Conservation (phyloP, 37 sponge, comb jelly and placozoan species). For the Halichondria panicea region DNA sequence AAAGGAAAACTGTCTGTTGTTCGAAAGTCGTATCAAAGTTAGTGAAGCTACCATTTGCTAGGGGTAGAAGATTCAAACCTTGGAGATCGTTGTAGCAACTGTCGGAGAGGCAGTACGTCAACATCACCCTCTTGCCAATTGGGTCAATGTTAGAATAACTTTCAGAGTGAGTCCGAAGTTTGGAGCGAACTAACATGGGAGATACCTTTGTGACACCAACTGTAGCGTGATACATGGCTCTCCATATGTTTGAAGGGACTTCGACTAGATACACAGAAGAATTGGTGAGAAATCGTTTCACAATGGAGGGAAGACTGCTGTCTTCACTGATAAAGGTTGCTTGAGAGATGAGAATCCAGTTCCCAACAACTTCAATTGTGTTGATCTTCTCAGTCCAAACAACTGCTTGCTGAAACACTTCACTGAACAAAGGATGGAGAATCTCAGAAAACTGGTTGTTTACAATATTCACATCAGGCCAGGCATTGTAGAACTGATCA, state of each 20-base stretch:
- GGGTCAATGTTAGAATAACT: constrained; percentile 11
- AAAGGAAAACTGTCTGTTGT: neutral
- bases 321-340: constrained; percentile 4
- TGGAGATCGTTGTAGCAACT: constrained; percentile 7
- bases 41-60: constrained; percentile 29
- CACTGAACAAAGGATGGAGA: neutral
- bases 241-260: constrained; percentile 6
- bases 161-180: neutral
- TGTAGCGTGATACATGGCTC: constrained; percentile 1
- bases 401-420: neutral
- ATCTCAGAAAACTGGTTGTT: constrained; percentile 4
- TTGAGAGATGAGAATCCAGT: constrained; percentile 1
- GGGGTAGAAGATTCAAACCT: constrained; percentile 37
- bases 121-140: constrained; percentile 17
- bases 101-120: constrained; percentile 47
- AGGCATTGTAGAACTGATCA: constrained; percentile 7
- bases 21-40: constrained; percentile 10
- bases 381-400: constrained; percentile 1
- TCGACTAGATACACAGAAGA: constrained; percentile 22
- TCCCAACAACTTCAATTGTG: neutral
- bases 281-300: neutral
- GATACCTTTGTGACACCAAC: neutral
- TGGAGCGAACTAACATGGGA: constrained; percentile 9
- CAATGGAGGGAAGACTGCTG: neutral
- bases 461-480: constrained; percentile 9